Percentiles rank a stretch among this genome's conserved stretches.
Evolutionary conservation across 1,140 invertebrate genomes (phyloP).

Genomic region (Temnothorax curvispinosus): DNA sequence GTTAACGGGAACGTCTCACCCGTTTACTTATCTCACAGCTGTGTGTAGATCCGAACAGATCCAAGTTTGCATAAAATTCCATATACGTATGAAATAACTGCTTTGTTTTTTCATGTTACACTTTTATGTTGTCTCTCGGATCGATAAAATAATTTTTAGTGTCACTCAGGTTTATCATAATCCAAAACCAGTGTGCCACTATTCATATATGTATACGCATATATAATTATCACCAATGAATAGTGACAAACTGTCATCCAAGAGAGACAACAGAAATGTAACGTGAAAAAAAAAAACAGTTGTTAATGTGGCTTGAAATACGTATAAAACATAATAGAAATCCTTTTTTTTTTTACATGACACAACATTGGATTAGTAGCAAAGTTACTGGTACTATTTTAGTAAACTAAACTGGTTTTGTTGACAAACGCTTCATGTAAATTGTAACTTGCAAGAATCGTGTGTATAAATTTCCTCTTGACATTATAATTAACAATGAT

Average conservation of each 20-base stretch:
- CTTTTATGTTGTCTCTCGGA: too few relatives aligned
- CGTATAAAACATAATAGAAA: constrained; percentile 1
- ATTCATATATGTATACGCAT: too few relatives aligned
- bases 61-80: not conserved
- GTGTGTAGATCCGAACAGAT: not conserved
- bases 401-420: not conserved
- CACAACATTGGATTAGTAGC: not conserved
- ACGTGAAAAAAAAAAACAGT: not conserved
- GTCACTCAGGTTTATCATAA: too few relatives aligned
- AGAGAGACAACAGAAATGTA: not conserved
- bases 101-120: too few relatives aligned
- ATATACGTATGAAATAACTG: not conserved
- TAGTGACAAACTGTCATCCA: too few relatives aligned
- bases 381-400: not conserved
- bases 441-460: not conserved
- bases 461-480: not conserved
- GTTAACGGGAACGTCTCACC: not conserved
- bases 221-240: too few relatives aligned
- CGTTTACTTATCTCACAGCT: not conserved
- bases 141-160: too few relatives aligned
- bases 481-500: not conserved
- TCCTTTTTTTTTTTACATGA: constrained; percentile 5
- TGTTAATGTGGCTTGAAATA: not conserved
- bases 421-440: constrained; percentile 1
- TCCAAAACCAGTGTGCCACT: too few relatives aligned